phyloP scores from a whole-genome alignment of 2,888 invertebrate genomes.

The Amphimallon solstitiale region DNA sequence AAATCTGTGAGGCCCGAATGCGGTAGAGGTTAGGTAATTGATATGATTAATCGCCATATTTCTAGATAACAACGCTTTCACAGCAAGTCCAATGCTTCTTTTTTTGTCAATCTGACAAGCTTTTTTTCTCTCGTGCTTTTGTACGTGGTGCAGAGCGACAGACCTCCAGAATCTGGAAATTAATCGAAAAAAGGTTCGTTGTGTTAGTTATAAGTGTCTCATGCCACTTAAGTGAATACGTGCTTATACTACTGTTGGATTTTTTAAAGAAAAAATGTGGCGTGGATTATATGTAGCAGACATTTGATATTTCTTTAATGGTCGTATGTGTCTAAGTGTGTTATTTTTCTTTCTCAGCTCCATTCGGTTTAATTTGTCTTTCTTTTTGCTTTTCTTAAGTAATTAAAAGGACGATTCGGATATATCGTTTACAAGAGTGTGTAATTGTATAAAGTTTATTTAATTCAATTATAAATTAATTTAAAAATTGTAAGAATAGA shows the following conservation, averaged over 20 bases:
- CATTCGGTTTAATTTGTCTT: constrained; percentile 3
- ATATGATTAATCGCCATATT: constrained; percentile 13
- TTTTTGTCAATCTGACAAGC: constrained; percentile 14
- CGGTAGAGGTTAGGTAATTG: constrained; percentile 10
- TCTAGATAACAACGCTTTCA: constrained; percentile 9
- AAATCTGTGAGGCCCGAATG: constrained; percentile 11
- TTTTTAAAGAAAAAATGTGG: constrained; percentile 11
- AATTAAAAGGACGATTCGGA: too few relatives aligned
- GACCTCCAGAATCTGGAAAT: constrained; percentile 11
- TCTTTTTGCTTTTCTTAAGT: too few relatives aligned
- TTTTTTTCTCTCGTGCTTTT: neutral
- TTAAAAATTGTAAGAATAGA: too few relatives aligned
- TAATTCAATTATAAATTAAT: too few relatives aligned
- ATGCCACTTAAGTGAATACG: constrained; percentile 20
- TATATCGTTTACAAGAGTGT: too few relatives aligned
- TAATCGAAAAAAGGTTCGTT: constrained; percentile 15
- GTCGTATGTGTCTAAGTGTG: neutral
- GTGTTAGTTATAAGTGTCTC: constrained; percentile 19
- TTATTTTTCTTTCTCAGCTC: neutral
- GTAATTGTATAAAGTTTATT: too few relatives aligned
- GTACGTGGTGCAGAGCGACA: neutral
- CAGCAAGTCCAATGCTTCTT: neutral
- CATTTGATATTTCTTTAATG: constrained; percentile 22
- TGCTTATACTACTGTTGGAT: constrained; percentile 13
- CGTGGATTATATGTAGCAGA: constrained; percentile 22